Base-by-base conservation (phyloP, 2,113 vertebrate genomes). In the Pygathrix nemaeus region DNA sequence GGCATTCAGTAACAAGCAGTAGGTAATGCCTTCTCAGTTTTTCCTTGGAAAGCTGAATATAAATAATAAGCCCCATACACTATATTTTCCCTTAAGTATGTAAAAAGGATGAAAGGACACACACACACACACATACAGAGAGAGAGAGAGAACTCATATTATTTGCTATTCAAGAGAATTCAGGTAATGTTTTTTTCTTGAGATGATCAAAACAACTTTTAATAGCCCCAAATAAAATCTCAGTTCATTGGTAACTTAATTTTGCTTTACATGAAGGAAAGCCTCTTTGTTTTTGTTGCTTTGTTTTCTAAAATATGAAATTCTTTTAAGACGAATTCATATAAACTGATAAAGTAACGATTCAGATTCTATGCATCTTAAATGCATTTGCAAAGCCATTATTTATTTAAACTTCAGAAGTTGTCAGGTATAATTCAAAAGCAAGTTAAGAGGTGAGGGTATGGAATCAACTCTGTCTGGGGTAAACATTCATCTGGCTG, bases 271-370 rank as follows among this genome's bases (percentile, higher is more conserved):
- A 43, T 12, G 25, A 23, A 45, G 6, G 23, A 70, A 14, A n/a
- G 10, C 27, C 45, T 50, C 17, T 97, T 92, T 32, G 21, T 21
- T 83, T 87, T 75, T 64, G 16, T 90, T 82, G 48, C 52, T 88
- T 72, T 97, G 11, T 88, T 90, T 95, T 81, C 61, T 97, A 55
- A 95, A 40, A n/a, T 73, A 45, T 38, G 9, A 73, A 79, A 94
- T 61, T 95, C 25, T 92, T 73, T 93, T 50, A 68, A 61, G 30
- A 68, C 68, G 70, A 57, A 2, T 86, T 87, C 88, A 2, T 72
- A 9, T 79, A 75, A 55, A 38, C 27, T 35, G 13, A 59, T 32
- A 48, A 81, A 80, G 52, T 9, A 20, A 38, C 17, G 57, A 4
- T 52, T 72, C 38, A 64, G 16, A 88, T n/a, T 76, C 40, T n/a